Base-by-base conservation (phyloP, 2,113 vertebrate species). In the Nerophis lumbriciformis region DNA sequence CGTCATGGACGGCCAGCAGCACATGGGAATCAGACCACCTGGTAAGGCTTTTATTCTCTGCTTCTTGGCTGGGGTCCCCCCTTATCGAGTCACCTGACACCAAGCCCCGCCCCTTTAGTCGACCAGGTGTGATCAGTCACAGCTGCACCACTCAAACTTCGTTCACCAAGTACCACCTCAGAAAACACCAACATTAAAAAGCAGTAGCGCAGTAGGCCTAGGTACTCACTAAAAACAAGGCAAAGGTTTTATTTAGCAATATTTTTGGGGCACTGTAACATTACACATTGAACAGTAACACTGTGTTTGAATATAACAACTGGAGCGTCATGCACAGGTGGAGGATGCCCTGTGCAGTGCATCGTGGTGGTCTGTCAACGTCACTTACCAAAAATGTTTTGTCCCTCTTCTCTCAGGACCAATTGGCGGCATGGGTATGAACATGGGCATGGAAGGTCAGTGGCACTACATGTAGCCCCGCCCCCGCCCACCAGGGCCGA, bases 401-500 rank as follows among this genome's bases (percentile, higher is more conserved):
- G 38, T 45, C 13, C 77, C 61, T 58, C 65, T 3, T 78, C 63
- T 59, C 63, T 2, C 90, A 99, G 97, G 97, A 92, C 94, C 97
- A 88, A 99, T 99, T 95, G 94, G 94, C 93, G 97, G 96, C 88
- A 98, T 99, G 96, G 94, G 96, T 87, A 99, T 99, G 97, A 99
- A 99, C 93, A 98, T 99, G 95, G 96, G 96, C 85, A 99, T 99
- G 97, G 97, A 99, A 92, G 96, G 97, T 92, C 97, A 99, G 88
- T 99, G 97, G 97, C 97, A 99, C 94, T 98, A 99, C 94, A 99
- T 99, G 97, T 99, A 98, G 97, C 93, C 93, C 92, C 91, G 90
- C 91, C 88, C 90, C 92, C 93, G 92, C 69, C 89, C 55, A 45
- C 5, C 37, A 39, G 55, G 55, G 55, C 10, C 90, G 91, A 92